Evolutionary conservation across 2,797 vertebrate genomes (phyloP), one percentile per base, ranked within the genome.

Genomic region (Gallinago stenura): DNA sequence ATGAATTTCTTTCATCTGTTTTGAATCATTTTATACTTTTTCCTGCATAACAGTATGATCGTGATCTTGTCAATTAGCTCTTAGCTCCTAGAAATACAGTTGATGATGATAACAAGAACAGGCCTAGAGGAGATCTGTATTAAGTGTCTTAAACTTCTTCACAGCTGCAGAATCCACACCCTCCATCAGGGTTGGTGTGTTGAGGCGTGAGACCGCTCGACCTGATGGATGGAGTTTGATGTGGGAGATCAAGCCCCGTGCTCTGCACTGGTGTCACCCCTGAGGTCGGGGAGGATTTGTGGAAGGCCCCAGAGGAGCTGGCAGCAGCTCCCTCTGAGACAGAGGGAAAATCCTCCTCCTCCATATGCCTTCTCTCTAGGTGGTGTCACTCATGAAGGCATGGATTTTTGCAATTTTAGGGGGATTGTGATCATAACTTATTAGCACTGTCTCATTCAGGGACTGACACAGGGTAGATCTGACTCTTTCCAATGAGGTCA

Each of bases 121-220:
- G 53, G n/a, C 51, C 4, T 30, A n/a, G 60, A 7, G 37, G 45
- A 57, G 35, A 56, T 28, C 33, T 2, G 1, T 46, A 8, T 46
- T 45, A 15, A 33, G 19, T 7, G 2, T 31, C 33, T 35, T 19
- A 4, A 57, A 35, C 46, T 22, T 45, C 26, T 28, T 53, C 57
- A 30, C 14, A 48, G 39, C 64, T 88, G 51, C 71, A 51, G 83
- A 45, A 56, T 17, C 45, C 35, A 17, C 73, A 89, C 2, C 31
- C 30, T 39, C 18, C 33, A 0, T 22, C 75, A 43, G 65, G 10
- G 2, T 11, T 46, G 1, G 4, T 43, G 56, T 26, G 20, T 7
- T 15, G 2, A 20, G 33, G 18, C 17, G 4, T 5, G 69, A 48
- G 45, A 18, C 28, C 0, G 2, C 6, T 28, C 60, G n/a, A 2